These are phyloP conservation scores for Rhynchopsitta pachyrhyncha DNA, from an alignment of 2,113 vertebrate genomes.

Conservation along the genomic window DNA sequence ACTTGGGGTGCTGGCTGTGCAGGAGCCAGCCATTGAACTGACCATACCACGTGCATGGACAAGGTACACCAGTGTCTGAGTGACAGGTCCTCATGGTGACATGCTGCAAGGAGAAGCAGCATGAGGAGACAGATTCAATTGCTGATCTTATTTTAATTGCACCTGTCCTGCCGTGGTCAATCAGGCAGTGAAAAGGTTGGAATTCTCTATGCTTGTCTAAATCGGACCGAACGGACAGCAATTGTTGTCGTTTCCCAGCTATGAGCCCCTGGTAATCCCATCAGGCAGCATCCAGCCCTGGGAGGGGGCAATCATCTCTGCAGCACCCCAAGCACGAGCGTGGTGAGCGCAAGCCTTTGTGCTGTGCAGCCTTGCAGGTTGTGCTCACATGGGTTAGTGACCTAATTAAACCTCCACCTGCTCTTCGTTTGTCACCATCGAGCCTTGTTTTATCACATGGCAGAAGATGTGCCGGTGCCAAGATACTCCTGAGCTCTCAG, in stretches of 20 bases:
- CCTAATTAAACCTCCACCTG: slow-evolving; percentile 58
- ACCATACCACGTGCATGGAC: rapidly evolving
- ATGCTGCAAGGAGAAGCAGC: not conserved
- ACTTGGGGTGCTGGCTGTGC: not conserved
- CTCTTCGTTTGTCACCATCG: slow-evolving; percentile 24
- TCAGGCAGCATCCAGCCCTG: not conserved
- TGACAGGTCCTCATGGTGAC: not conserved
- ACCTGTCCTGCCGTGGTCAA: not conserved
- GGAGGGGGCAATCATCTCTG: not conserved
- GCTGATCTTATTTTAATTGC: not conserved
- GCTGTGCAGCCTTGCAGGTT: not conserved
- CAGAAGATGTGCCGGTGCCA: not conserved
- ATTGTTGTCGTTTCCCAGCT: not conserved
- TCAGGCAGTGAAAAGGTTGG: not conserved
- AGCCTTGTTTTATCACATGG: not conserved
- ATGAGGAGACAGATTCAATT: rapidly evolving
- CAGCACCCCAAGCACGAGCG: not conserved
- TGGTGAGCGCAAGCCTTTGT: not conserved
- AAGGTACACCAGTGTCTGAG: not conserved
- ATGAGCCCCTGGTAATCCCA: not conserved
- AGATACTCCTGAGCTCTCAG: not conserved
- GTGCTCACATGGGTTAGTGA: not conserved
- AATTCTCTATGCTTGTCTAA: slow-evolving; percentile 18
- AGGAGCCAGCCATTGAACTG: not conserved
- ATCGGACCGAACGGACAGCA: not conserved